Evolutionary conservation across 1,140 invertebrate species (phyloP), one percentile per base, ranked within the genome.

Genomic region (Delia radicum): DNA sequence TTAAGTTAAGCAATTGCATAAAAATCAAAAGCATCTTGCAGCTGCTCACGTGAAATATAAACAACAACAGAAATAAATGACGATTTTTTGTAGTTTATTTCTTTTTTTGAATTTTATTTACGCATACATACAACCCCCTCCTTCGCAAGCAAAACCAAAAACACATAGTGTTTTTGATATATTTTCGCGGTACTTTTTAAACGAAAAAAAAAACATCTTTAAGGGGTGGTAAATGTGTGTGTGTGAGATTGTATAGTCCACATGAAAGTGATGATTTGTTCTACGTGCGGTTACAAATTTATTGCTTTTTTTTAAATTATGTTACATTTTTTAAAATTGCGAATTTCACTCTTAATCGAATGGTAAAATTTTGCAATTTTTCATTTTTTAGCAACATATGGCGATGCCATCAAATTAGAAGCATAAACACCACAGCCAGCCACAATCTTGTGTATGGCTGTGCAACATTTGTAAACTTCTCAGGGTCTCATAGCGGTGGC

Each of bases 381-480:
- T 77, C 76, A 77, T 67, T 75, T 74, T 65, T 29, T 28, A 73
- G 73, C 15, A 77, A 72, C 76, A 77, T 75, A 74, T 77, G 76
- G 63, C 31, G 46, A 24, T 21, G 63, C 71, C 69, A 75, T 75
- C 62, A 75, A 75, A 67, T 75, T 75, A 75, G 61, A 75, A 26
- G 21, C 62, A 67, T 62, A 62, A 61, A 73, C 42, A 61, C 72
- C 71, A 42, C 42, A 61, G 21, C 71, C 21, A 73, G 24, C 37
- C 42, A 46, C 72, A 21, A 28, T 28, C 24, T 18, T 61, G 71
- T 29, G 24, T 37, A 21, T 46, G 67, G 8, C 2, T 42, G 24
- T n/a, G 3, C 27, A 37, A 18, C 42, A 73, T 42, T 48, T 55
- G 42, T 73, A 5, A 28, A 29, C 33, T 27, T 61, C 72, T 73